Conservation (phyloP, 2,113 vertebrate species). For the Centropus bengalensis region DNA sequence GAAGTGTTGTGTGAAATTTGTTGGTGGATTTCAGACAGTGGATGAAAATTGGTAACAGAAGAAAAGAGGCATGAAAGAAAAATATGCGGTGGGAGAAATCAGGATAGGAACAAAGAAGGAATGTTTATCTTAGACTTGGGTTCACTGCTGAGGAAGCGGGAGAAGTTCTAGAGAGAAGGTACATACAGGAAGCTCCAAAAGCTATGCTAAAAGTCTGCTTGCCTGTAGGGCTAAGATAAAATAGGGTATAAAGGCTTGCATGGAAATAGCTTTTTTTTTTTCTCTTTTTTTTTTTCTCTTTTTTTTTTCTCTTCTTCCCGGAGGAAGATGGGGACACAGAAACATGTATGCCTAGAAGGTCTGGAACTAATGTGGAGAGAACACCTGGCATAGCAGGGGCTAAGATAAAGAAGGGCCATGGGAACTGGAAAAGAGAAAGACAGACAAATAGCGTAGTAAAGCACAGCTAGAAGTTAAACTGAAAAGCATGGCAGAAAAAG, state of each 20-base stretch:
- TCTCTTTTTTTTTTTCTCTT: not conserved
- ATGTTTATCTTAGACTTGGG: not conserved
- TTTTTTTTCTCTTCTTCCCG: not conserved
- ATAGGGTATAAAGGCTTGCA: not conserved
- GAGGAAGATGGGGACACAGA: not conserved
- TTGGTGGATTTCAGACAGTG: conserved; percentile 40
- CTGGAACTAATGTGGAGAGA: conserved; percentile 54
- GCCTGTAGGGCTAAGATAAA: conserved; percentile 60
- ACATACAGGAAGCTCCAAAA: not conserved
- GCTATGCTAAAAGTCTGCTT: conserved; percentile 33
- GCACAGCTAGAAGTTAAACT: conserved; percentile 22
- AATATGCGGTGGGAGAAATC: not conserved
- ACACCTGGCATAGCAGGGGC: conserved; percentile 61
- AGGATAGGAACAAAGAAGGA: not conserved
- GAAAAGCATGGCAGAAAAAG: not conserved
- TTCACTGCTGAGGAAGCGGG: not conserved
- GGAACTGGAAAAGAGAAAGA: conserved; percentile 15
- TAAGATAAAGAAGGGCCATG: conserved; percentile 52
- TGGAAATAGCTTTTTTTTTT: not conserved
- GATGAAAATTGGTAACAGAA: conserved; percentile 28
- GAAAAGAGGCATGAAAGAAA: conserved; percentile 11
- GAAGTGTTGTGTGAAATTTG: conserved; percentile 40
- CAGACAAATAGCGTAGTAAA: not conserved
- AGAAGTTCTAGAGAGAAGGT: conserved; percentile 19
- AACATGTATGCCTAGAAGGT: conserved; percentile 30